Percentiles rank a stretch among this genome's conserved stretches.
Evolutionary conservation across 2,888 invertebrate species (phyloP).

Genomic region (Chrysomela aeneicollis): DNA sequence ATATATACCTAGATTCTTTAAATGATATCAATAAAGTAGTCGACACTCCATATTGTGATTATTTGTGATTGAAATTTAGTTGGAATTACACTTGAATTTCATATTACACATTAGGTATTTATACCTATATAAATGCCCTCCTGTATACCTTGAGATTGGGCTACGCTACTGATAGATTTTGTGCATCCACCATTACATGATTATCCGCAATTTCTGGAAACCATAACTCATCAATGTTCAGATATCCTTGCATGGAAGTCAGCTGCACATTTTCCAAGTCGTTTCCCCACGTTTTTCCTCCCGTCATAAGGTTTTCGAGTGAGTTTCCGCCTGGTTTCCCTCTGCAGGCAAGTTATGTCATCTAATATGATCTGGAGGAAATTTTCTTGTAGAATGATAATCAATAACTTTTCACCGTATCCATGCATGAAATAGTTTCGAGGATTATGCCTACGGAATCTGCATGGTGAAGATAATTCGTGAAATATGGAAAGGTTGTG

Average conservation of each 20-base stretch:
- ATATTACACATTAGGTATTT: too few relatives aligned
- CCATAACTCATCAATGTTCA: slow-evolving; percentile 61
- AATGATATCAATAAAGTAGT: too few relatives aligned
- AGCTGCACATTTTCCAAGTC: slow-evolving; percentile 58
- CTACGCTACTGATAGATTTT: not conserved
- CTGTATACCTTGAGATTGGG: too few relatives aligned
- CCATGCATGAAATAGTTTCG: not conserved
- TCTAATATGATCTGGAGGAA: slow-evolving; percentile 15
- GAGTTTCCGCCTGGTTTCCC: slow-evolving; percentile 32
- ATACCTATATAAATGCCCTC: too few relatives aligned
- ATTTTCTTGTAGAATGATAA: slow-evolving; percentile 15
- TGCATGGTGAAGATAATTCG: not conserved
- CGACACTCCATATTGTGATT: too few relatives aligned
- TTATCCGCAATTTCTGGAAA: slow-evolving; percentile 44
- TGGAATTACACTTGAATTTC: too few relatives aligned
- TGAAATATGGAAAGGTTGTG: not conserved
- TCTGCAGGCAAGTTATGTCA: slow-evolving; percentile 25
- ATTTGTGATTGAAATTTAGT: too few relatives aligned
- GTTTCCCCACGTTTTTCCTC: slow-evolving; percentile 50
- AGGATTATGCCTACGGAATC: not conserved
- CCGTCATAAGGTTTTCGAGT: slow-evolving; percentile 34
- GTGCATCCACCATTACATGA: slow-evolving; percentile 11
- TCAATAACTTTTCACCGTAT: not conserved
- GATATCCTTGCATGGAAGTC: slow-evolving; percentile 57
- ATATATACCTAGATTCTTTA: too few relatives aligned